A percentile compares a stretch with the other conserved stretches of the same genome.
Conservation (phyloP, 1,140 invertebrate species). For the Dolichoris vasculosae region DNA sequence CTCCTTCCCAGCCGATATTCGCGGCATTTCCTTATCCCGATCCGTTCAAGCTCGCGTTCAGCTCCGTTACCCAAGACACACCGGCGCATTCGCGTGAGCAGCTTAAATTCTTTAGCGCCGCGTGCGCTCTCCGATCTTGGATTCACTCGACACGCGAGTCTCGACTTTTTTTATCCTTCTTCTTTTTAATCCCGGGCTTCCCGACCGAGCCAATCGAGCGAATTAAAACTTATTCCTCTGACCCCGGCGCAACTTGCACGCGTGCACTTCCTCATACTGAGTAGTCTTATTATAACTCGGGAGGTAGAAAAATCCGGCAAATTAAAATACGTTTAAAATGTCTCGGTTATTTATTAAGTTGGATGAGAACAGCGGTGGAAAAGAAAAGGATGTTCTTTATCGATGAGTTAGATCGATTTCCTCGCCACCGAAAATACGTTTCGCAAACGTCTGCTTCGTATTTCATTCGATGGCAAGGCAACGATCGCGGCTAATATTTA, state of each 20-base stretch:
- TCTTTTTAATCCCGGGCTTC: neutral
- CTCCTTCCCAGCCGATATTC: slow-evolving; percentile 38
- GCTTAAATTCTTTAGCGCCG: slow-evolving; percentile 57
- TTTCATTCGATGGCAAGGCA: neutral
- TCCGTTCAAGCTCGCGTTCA: neutral
- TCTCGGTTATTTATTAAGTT: neutral
- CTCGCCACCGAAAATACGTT: neutral
- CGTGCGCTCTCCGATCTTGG: slow-evolving; percentile 22
- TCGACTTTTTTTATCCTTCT: slow-evolving; percentile 52
- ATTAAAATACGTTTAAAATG: neutral
- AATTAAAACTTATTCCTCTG: slow-evolving; percentile 42
- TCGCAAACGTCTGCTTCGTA: too few relatives aligned
- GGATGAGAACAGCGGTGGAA: too few relatives aligned
- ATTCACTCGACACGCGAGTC: slow-evolving; percentile 35
- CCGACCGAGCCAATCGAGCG: neutral
- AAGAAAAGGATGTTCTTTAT: neutral
- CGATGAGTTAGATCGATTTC: neutral
- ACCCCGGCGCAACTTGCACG: slow-evolving; percentile 6
- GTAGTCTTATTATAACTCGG: neutral
- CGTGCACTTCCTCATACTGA: slow-evolving; percentile 27
- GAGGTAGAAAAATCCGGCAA: neutral
- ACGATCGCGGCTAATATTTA: neutral
- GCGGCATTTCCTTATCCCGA: slow-evolving; percentile 34
- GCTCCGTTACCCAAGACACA: slow-evolving; percentile 33
- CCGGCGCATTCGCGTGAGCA: slow-evolving; percentile 51